A percentile compares a stretch with the other conserved stretches of the same genome.
phyloP scores from a whole-genome alignment of 2,113 vertebrate genomes.

The Daphoenositta chrysoptera region DNA sequence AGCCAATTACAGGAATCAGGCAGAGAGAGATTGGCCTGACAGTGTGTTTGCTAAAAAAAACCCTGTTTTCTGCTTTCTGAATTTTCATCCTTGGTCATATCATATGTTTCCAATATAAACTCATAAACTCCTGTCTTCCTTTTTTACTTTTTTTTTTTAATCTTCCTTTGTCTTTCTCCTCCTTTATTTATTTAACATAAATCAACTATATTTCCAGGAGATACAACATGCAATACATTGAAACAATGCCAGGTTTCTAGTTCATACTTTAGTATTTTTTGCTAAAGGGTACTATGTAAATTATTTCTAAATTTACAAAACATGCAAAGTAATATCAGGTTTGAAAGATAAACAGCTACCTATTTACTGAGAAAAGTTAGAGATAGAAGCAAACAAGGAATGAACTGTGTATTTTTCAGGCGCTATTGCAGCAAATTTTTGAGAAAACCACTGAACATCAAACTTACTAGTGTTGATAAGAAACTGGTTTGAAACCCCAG shows the following conservation, averaged over 20 bases:
- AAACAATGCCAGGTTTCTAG: background rate
- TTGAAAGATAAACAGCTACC: background rate
- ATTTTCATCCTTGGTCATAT: background rate
- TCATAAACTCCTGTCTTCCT: background rate
- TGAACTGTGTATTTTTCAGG: background rate
- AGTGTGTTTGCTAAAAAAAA: background rate
- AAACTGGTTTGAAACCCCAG: constrained; percentile 98
- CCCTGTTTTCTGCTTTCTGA: background rate
- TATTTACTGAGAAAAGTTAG: background rate
- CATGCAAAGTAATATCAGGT: background rate
- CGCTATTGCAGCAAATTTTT: background rate
- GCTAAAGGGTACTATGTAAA: background rate
- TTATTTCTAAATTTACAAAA: background rate
- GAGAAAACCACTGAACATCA: background rate
- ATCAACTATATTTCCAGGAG: background rate
- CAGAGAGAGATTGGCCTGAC: background rate
- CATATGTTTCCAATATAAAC: background rate
- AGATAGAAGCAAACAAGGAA: background rate
- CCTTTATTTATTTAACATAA: background rate
- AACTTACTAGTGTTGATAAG: constrained; percentile 99
- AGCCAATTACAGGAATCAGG: background rate
- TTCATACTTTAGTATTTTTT: background rate
- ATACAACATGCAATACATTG: background rate
- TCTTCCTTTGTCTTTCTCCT: background rate
- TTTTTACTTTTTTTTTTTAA: background rate